Base-by-base conservation (phyloP, 2,797 vertebrate genomes). In the Halcyon badia region DNA sequence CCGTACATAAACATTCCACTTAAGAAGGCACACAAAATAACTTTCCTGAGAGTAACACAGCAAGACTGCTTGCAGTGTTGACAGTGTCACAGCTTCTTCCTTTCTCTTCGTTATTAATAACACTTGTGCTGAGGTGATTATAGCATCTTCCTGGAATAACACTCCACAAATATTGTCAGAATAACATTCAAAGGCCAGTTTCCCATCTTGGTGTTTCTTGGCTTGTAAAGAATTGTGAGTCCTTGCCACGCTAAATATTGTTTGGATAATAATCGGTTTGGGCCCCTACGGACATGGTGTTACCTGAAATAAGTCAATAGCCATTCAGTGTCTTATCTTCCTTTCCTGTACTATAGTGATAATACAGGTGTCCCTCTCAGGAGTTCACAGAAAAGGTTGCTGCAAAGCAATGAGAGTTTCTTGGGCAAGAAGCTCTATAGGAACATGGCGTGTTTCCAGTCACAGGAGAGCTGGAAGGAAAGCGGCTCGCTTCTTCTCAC, bases 121-220 rank as follows among this genome's bases (percentile, higher is more conserved):
- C 66, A 31, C 15, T 89, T 56, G 46, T 68, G 69, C 64, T 80
- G 78, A 85, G 39, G 39, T 60, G 54, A 26, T 41, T 92, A 13
- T 82, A 62, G 65, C 35, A 75, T 66, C 69, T 81, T 65, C 46
- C 68, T 1, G 2, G 44, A 85, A 68, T 39, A 68, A 71, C 16
- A 75, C 26, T 64, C 37, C 75, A 65, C n/a, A 65, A 61, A 35
- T 75, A 62, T 41, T 60, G 79, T 71, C 84, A 78, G 49, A 83
- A 48, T 42, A 62, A 72, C 48, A 87, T 72, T 77, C 52, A 57
- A 87, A 89, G 52, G 75, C 60, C 73, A 71, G 24, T 75, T 95
- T 72, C 57, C 60, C 60, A 28, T 83, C 28, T 26, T 51, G 22
- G 52, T 76, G 44, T 54, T 88, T 92, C 68, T 95, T 92, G 92